Evolutionary conservation across 2,113 vertebrate species (phyloP).

Genomic region (Gallinago jamesoni): DNA sequence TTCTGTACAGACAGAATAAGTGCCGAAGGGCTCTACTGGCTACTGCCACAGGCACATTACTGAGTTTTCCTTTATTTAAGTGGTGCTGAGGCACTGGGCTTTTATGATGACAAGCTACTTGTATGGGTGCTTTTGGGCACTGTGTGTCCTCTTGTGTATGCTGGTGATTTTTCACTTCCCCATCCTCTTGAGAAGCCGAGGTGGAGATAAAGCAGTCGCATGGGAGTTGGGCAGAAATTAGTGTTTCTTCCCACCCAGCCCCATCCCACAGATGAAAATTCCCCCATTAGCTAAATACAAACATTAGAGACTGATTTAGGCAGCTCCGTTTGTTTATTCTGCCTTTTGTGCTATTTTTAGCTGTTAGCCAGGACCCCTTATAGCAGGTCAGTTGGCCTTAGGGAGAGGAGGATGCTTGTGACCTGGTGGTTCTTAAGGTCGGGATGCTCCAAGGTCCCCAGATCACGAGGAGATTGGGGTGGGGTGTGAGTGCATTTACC

Average conservation of each 20-base stretch:
- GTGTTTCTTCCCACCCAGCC: background rate
- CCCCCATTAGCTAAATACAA: background rate
- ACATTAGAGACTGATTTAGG: background rate
- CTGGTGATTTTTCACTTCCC: background rate
- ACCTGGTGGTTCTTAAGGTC: accelerated
- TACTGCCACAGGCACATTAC: background rate
- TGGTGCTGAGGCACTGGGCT: background rate
- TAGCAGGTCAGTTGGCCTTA: background rate
- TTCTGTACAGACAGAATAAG: background rate
- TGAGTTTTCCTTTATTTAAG: background rate
- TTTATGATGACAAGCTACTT: background rate
- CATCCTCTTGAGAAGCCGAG: background rate
- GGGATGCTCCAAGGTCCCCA: background rate
- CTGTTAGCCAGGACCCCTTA: background rate
- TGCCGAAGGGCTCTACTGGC: background rate
- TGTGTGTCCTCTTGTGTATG: accelerated
- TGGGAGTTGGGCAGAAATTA: background rate
- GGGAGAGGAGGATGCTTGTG: background rate
- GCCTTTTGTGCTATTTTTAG: background rate
- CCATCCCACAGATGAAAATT: background rate
- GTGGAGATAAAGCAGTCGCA: background rate
- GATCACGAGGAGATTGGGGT: accelerated
- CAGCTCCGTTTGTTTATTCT: background rate
- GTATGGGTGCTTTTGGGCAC: accelerated
- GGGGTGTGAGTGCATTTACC: background rate